These are phyloP conservation scores for Ptychoptera contaminata DNA, from an alignment of 2,888 invertebrate genomes.

Conservation along the genomic window DNA sequence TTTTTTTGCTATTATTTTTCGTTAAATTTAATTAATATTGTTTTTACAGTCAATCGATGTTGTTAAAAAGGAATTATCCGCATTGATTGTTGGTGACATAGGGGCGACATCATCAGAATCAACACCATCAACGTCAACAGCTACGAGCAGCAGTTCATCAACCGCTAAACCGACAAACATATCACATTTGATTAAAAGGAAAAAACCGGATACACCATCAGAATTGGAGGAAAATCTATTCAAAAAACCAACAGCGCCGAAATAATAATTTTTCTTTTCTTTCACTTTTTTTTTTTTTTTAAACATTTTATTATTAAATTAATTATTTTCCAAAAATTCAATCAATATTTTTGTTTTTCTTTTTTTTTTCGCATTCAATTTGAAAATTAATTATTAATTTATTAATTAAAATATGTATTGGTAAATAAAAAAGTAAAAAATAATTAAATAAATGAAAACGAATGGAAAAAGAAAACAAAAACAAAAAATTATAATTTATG, in stretches of 20 bases:
- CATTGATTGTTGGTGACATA: constrained; percentile 8
- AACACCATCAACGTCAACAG: constrained; percentile 15
- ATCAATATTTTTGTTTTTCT: too few species aligned
- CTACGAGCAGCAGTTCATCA: constrained; percentile 11
- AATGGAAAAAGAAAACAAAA: too few species aligned
- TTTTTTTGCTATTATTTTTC: constrained; percentile 1
- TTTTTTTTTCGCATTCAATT: too few species aligned
- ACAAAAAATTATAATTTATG: too few species aligned
- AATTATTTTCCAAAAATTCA: too few species aligned
- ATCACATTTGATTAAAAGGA: constrained; percentile 65
- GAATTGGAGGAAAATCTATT: constrained; percentile 32
- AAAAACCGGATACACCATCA: constrained; percentile 43
- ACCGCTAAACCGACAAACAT: constrained; percentile 50
- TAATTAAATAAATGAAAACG: too few species aligned
- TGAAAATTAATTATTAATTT: too few species aligned
- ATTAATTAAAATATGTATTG: too few species aligned
- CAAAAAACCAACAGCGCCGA: constrained; percentile 38
- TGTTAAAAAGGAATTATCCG: constrained; percentile 24
- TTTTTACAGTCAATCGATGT: constrained; percentile 24
- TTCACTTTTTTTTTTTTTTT: too few species aligned
- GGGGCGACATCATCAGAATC: constrained; percentile 13
- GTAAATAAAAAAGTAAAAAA: too few species aligned
- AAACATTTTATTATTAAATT: too few species aligned
- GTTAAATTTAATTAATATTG: constrained; percentile 8
- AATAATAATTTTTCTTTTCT: background rate